Evolutionary conservation across 2,888 invertebrate species (phyloP).

Genomic region (Ophion slaviceki): DNA sequence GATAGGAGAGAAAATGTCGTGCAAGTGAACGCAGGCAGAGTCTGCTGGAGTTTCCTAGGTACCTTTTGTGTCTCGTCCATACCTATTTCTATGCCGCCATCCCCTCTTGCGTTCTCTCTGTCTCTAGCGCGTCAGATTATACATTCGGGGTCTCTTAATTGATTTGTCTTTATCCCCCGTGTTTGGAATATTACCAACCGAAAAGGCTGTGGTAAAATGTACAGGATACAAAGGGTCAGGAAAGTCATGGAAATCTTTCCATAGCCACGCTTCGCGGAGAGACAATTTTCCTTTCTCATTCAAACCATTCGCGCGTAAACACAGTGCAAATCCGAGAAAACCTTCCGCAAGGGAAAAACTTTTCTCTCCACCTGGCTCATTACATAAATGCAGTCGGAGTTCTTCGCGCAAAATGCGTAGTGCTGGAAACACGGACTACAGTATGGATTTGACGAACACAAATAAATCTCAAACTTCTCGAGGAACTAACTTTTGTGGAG

Average conservation of each 20-base stretch:
- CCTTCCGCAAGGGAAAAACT: slow-evolving; percentile 34
- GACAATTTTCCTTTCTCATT: slow-evolving; percentile 14
- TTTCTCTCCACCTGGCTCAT: slow-evolving; percentile 5
- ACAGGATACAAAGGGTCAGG: slow-evolving; percentile 42
- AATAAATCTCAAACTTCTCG: background rate
- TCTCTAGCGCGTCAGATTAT: slow-evolving; percentile 8
- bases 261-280: background rate
- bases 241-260: slow-evolving; percentile 9
- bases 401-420: background rate
- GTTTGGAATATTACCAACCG: slow-evolving; percentile 14
- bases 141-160: slow-evolving; percentile 64
- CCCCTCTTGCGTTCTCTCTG: slow-evolving; percentile 31
- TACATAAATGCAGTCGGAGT: slow-evolving; percentile 6
- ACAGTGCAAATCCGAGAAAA: slow-evolving; percentile 29
- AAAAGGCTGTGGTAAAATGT: slow-evolving; percentile 36
- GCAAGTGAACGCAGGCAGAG: slow-evolving; percentile 65
- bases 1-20: slow-evolving; percentile 37
- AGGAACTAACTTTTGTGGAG: background rate
- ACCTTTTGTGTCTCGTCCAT: slow-evolving; percentile 64
- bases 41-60: slow-evolving; percentile 46
- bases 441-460: background rate
- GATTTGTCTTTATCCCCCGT: slow-evolving; percentile 70
- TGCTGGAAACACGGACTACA: background rate
- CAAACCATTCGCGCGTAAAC: slow-evolving; percentile 40
- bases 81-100: background rate